Percentiles rank a stretch among this genome's conserved stretches.
These are phyloP conservation scores for Mycalesis mineus DNA, from an alignment of 2,888 invertebrate species.

Conservation along the genomic window DNA sequence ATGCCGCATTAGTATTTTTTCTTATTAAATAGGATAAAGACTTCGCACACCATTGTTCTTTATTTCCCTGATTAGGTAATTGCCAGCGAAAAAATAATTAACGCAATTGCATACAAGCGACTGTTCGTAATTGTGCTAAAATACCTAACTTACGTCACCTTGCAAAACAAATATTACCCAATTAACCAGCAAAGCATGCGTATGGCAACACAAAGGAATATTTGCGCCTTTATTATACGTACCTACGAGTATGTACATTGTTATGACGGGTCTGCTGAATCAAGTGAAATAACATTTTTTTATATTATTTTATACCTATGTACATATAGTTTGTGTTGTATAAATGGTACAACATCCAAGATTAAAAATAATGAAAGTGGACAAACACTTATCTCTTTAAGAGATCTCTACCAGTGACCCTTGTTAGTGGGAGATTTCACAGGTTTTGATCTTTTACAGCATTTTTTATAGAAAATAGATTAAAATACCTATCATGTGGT, in stretches of 20 bases:
- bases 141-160: neutral
- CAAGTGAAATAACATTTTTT: too few relatives aligned
- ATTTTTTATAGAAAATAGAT: too few relatives aligned
- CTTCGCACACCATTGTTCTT: neutral
- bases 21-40: neutral
- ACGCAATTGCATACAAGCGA: neutral
- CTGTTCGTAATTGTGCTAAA: neutral
- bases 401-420: too few relatives aligned
- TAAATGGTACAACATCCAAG: too few relatives aligned
- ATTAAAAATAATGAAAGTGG: too few relatives aligned
- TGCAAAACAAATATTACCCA: conserved; percentile 3
- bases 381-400: too few relatives aligned
- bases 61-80: conserved; percentile 2
- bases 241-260: neutral
- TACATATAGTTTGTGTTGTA: neutral
- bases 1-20: neutral
- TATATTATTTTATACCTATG: neutral
- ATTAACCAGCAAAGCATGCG: conserved; percentile 4
- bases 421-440: too few relatives aligned
- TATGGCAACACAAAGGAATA: conserved; percentile 9
- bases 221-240: neutral
- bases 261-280: too few relatives aligned
- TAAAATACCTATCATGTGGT: too few relatives aligned
- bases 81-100: neutral
- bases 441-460: too few relatives aligned